These are phyloP conservation scores for Quadroppia sp. DNA, from an alignment of 2,888 invertebrate species.

Conservation along the genomic window DNA sequence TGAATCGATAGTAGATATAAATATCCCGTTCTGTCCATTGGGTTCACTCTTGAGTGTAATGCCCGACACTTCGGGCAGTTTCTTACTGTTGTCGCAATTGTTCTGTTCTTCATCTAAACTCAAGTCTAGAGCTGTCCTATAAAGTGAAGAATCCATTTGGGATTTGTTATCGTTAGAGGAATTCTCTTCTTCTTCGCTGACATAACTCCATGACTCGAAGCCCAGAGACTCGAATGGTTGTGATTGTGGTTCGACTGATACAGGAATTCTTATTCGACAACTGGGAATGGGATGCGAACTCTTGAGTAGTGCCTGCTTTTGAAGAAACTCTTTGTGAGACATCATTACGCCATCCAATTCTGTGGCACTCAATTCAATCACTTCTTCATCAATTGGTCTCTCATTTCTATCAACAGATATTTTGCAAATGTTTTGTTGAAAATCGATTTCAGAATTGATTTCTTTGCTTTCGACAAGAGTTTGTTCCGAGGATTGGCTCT, in stretches of 20 bases:
- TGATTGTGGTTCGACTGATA: no score
- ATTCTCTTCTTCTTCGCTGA: slow-evolving; percentile 37
- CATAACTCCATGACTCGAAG: slow-evolving; percentile 43
- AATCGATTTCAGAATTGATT: slow-evolving; percentile 24
- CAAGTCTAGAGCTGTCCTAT: slow-evolving; percentile 13
- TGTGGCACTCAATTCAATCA: slow-evolving; percentile 49
- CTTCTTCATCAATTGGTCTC: slow-evolving; percentile 25
- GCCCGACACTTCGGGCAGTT: slow-evolving; percentile 8
- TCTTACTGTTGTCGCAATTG: background rate
- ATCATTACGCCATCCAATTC: slow-evolving; percentile 51
- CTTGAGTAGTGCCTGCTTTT: slow-evolving; percentile 48
- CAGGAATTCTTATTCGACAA: slow-evolving; percentile 43
- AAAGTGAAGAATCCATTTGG: background rate
- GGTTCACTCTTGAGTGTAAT: background rate
- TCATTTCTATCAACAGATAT: background rate
- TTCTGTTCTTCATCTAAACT: background rate
- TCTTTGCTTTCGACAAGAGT: slow-evolving; percentile 42
- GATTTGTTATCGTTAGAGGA: background rate
- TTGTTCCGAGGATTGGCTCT: slow-evolving; percentile 49
- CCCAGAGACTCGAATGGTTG: slow-evolving; percentile 20
- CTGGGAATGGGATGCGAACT: slow-evolving; percentile 42
- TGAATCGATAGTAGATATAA: background rate
- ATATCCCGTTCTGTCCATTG: slow-evolving; percentile 8
- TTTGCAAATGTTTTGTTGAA: background rate
- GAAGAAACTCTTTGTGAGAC: slow-evolving; percentile 50